Percentiles rank a stretch among this genome's conserved stretches.
These are phyloP conservation scores for Limosa lapponica DNA, from an alignment of 2,797 vertebrate genomes.

Conservation along the genomic window DNA sequence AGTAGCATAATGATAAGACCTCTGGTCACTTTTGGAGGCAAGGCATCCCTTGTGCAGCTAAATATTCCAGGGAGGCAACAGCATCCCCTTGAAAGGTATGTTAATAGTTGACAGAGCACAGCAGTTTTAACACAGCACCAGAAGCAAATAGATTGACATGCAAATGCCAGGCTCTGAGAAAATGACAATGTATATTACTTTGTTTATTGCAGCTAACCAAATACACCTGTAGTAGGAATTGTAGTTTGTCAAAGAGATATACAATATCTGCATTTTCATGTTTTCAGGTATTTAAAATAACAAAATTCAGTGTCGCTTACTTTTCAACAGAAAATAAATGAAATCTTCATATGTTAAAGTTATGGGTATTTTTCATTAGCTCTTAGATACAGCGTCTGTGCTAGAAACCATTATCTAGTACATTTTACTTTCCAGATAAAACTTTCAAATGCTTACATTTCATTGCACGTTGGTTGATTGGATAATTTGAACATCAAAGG, in stretches of 20 bases:
- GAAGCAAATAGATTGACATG: not conserved
- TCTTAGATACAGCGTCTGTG: conserved; percentile 62
- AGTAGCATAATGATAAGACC: not conserved
- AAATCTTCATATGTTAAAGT: conserved; percentile 62
- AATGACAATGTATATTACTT: not conserved
- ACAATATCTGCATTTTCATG: conserved; percentile 4
- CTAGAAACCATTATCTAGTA: conserved; percentile 79
- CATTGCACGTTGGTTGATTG: conserved; percentile 81
- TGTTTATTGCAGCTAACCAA: conserved; percentile 53
- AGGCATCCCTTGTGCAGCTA: not conserved
- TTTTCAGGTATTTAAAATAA: conserved; percentile 32
- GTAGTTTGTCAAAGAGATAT: not conserved
- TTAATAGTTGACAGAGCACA: not conserved
- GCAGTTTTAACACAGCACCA: not conserved
- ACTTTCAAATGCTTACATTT: conserved; percentile 81
- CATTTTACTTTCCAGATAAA: conserved; percentile 78
- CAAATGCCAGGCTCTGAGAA: conserved; percentile 17
- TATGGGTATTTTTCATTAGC: conserved; percentile 76
- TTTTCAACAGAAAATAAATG: conserved; percentile 70
- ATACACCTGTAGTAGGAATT: not conserved
- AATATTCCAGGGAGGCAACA: not conserved
- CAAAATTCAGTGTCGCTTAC: conserved; percentile 24
- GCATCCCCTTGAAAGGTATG: not conserved
- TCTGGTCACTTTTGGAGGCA: not conserved
- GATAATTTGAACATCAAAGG: conserved; percentile 92